Percentiles rank a stretch among this genome's conserved stretches.
These are phyloP conservation scores for Apotomis capreana DNA, from an alignment of 2,888 invertebrate genomes.

Conservation along the genomic window DNA sequence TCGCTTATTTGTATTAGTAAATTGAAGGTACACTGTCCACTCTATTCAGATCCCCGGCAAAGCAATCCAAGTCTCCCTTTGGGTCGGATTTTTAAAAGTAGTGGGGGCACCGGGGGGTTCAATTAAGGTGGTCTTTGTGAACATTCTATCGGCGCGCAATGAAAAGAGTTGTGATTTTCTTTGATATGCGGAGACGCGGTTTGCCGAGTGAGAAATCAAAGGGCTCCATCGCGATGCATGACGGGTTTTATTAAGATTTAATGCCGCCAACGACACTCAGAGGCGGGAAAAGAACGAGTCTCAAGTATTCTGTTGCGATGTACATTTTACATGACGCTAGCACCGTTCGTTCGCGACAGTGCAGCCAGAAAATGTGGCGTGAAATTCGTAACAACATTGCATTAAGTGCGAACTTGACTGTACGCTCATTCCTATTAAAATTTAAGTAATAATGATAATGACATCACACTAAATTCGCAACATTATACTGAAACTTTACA, in stretches of 20 bases:
- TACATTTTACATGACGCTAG: constrained; percentile 80
- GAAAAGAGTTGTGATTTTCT: constrained; percentile 84
- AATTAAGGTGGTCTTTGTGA: constrained; percentile 77
- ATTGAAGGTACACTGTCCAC: constrained; percentile 78
- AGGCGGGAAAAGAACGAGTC: constrained; percentile 82
- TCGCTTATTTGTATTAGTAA: constrained; percentile 81
- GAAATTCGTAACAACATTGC: constrained; percentile 32
- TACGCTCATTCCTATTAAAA: neutral
- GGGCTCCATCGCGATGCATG: constrained; percentile 78
- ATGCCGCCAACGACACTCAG: constrained; percentile 81
- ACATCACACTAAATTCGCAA: neutral
- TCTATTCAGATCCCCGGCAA: constrained; percentile 61
- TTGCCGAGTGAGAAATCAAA: constrained; percentile 83
- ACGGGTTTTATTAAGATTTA: constrained; percentile 83
- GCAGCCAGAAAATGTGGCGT: constrained; percentile 48
- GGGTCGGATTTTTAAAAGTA: constrained; percentile 62
- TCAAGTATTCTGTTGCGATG: constrained; percentile 74
- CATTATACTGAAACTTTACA: too few relatives aligned
- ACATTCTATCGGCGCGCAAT: constrained; percentile 82
- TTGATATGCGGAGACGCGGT: constrained; percentile 81
- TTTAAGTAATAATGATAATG: neutral
- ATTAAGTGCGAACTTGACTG: constrained; percentile 28
- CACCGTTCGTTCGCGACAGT: constrained; percentile 72
- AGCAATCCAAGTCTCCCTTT: constrained; percentile 52
- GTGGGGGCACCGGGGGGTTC: constrained; percentile 69